Evolutionary conservation across 1,140 invertebrate species (phyloP).

Genomic region (Lerema accius): DNA sequence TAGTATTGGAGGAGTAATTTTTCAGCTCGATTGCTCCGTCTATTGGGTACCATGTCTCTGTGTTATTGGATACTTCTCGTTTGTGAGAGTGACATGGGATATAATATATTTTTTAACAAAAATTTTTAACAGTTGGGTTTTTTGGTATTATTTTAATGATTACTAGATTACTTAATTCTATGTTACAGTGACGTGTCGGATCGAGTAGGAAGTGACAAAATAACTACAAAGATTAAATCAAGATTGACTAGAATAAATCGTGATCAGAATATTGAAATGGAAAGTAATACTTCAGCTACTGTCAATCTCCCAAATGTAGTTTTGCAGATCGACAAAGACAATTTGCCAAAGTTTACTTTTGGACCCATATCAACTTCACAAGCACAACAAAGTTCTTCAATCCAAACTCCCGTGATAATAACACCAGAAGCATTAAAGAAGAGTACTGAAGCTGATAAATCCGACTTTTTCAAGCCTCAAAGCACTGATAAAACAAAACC

Average conservation of each 20-base stretch:
- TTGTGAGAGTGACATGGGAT: too few relatives aligned
- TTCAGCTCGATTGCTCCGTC: too few relatives aligned
- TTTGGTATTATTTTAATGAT: slow-evolving; percentile 6
- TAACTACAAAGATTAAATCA: slow-evolving; percentile 77
- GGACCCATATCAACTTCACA: slow-evolving; percentile 14
- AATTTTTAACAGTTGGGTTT: too few relatives aligned
- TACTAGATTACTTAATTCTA: not conserved
- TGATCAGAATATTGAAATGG: slow-evolving; percentile 52
- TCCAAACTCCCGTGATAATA: slow-evolving; percentile 27
- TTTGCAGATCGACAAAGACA: slow-evolving; percentile 84
- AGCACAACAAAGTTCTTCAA: slow-evolving; percentile 11
- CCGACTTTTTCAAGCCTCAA: not conserved
- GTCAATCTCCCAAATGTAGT: slow-evolving; percentile 84
- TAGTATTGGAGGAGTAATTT: too few relatives aligned
- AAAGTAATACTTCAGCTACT: slow-evolving; percentile 73
- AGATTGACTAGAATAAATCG: slow-evolving; percentile 61
- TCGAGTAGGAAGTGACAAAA: slow-evolving; percentile 36
- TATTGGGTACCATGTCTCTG: too few relatives aligned
- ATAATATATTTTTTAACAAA: too few relatives aligned
- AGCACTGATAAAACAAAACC: slow-evolving; percentile 35
- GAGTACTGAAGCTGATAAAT: not conserved
- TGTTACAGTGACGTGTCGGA: slow-evolving; percentile 40
- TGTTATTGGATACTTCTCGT: too few relatives aligned
- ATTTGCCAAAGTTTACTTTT: slow-evolving; percentile 61
- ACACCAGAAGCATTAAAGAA: slow-evolving; percentile 27